Evolutionary conservation across 2,888 invertebrate species (phyloP), one percentile per base, ranked within the genome.

Genomic region (Carpatolechia fugitivella): DNA sequence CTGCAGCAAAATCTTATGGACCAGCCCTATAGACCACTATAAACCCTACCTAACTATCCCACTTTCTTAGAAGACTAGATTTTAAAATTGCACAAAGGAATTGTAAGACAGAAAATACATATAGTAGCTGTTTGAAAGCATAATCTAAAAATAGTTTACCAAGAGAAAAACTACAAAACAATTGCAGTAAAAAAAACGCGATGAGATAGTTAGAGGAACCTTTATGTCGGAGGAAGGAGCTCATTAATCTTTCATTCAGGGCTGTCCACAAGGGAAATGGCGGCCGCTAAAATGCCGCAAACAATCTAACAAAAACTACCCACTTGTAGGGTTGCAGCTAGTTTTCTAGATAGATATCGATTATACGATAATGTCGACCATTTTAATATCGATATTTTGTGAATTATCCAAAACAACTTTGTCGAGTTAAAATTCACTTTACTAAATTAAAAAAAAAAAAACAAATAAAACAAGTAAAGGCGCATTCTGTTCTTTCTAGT

Each of bases 221-320:
- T 50, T 50, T 38, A 33, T 35, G 36, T 33, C 44, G 30, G 53
- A 1, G 30, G 6, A 7, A 44, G 7, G 6, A 20, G 18, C 57
- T 60, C 63, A 63, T 63, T 60, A 60, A 63, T 63, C 60, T 63
- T 63, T 60, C 59, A 63, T 62, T 59, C 63, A 52, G 52, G 41
- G 38, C 51, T 56, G 56, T 55, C 55, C 38, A 14, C 14, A 29
- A 13, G 35, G 38, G 38, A 29, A 50, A 47, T 44, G 7, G 30
- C 5, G 38, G 47, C 10, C 30, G 31, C 54, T 54, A 54, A 48
- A 54, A 54, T 54, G 48, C 38, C 31, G 14, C 54, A 47, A 40
- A 51, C 18, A 51, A 41, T 30, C 14, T 40, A 0, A 51, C n/a
- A 52, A 41, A 41, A 47, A 47, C 47, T 31, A 31, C 30, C 3